Conservation (phyloP, 2,888 invertebrate species). For the Chalcosyrphus nemorum region DNA sequence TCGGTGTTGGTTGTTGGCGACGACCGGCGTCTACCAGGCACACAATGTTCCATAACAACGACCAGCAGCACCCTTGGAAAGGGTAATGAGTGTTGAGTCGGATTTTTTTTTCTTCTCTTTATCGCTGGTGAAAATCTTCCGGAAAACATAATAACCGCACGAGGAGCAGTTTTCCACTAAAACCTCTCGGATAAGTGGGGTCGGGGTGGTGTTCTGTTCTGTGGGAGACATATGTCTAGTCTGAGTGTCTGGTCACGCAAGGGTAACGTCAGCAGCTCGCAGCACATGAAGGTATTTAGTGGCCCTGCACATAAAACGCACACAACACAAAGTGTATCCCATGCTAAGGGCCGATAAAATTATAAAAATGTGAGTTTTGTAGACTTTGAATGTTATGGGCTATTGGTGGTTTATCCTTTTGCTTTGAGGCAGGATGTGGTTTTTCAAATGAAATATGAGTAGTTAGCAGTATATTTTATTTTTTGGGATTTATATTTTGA, state of each 20-base stretch:
- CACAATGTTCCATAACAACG: not conserved
- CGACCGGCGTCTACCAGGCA: conserved; percentile 42
- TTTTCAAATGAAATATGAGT: no score
- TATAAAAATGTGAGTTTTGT: conserved; percentile 34
- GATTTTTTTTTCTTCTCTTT: conserved; percentile 29
- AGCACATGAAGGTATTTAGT: not conserved
- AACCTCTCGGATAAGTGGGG: conserved; percentile 24
- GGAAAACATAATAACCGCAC: conserved; percentile 29
- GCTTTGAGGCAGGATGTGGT: no score
- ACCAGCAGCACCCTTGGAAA: not conserved
- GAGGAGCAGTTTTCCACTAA: conserved; percentile 3
- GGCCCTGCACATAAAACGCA: not conserved
- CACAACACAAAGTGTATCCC: not conserved
- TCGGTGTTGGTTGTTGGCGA: not conserved
- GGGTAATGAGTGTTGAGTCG: conserved; percentile 45
- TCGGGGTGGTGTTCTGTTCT: conserved; percentile 6
- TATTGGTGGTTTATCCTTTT: not conserved
- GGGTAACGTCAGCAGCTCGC: conserved; percentile 20
- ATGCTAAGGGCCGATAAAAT: not conserved
- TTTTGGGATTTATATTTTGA: no score
- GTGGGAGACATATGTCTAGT: conserved; percentile 63
- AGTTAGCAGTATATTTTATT: no score
- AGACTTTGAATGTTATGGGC: not conserved
- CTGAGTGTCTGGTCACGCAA: conserved; percentile 70
- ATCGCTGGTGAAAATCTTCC: conserved; percentile 53